Evolutionary conservation across 2,888 invertebrate genomes (phyloP).

Genomic region (Philonicus albiceps): DNA sequence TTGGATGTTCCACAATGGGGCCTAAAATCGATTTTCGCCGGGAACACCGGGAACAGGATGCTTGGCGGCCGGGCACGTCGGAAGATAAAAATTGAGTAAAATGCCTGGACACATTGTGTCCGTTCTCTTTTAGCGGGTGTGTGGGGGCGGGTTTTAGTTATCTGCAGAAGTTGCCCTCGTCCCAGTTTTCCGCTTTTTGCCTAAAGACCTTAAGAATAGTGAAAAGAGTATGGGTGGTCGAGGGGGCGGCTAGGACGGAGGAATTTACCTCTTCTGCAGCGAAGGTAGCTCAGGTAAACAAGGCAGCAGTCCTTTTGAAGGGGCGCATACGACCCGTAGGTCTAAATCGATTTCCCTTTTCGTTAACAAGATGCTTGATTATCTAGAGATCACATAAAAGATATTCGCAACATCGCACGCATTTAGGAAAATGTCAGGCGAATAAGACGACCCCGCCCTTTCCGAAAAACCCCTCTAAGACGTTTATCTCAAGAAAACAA

Average conservation of each 20-base stretch:
- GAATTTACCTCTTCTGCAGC: background rate
- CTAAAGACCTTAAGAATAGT: background rate
- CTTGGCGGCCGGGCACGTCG: background rate
- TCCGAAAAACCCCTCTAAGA: background rate
- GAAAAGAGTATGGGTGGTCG: background rate
- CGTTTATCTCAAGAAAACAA: background rate
- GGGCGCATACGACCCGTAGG: background rate
- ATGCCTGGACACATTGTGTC: background rate
- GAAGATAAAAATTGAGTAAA: background rate
- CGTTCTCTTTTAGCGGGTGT: background rate
- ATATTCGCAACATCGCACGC: background rate
- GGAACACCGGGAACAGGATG: background rate
- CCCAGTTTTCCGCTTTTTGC: background rate
- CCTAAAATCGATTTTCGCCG: background rate
- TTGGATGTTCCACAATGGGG: background rate
- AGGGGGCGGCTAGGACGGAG: background rate
- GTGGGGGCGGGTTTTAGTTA: background rate
- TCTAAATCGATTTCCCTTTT: background rate
- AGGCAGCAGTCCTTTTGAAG: background rate
- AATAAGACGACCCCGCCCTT: background rate
- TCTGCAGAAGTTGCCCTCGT: constrained; percentile 5
- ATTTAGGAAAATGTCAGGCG: background rate
- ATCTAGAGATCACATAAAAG: background rate
- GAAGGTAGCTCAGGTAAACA: background rate
- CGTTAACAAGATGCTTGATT: background rate